Evolutionary conservation across 2,113 vertebrate species (phyloP).

Genomic region (Antechinus flavipes): DNA sequence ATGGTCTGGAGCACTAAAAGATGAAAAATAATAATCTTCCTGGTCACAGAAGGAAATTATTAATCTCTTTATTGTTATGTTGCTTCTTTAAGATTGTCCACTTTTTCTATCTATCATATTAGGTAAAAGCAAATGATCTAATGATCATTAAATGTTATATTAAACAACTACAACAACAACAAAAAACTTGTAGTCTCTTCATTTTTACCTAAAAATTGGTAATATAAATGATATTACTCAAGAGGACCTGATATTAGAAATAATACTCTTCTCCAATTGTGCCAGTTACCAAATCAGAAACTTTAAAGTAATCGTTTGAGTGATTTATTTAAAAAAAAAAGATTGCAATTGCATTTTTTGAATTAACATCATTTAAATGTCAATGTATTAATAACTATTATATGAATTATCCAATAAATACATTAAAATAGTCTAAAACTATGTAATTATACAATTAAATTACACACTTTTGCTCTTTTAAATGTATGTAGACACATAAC

Average conservation of each 20-base stretch:
- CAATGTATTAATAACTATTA: not conserved
- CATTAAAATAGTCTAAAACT: not conserved
- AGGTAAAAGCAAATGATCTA: not conserved
- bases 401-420: not conserved
- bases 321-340: not conserved
- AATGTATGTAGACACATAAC: slow-evolving; percentile 13
- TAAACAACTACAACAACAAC: not conserved
- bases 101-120: not conserved
- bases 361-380: not conserved
- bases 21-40: not conserved
- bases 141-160: not conserved
- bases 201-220: not conserved
- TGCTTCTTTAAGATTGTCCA: not conserved
- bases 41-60: not conserved
- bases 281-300: not conserved
- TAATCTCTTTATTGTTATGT: not conserved
- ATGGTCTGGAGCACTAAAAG: not conserved
- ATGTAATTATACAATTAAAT: not conserved
- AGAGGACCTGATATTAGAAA: not conserved
- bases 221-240: not conserved
- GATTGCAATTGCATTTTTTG: not conserved
- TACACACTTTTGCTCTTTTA: slow-evolving; percentile 7
- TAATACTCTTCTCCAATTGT: not conserved
- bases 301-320: not conserved
- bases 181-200: not conserved